Conservation (phyloP, 2,797 vertebrate genomes). For the Limosa lapponica region DNA sequence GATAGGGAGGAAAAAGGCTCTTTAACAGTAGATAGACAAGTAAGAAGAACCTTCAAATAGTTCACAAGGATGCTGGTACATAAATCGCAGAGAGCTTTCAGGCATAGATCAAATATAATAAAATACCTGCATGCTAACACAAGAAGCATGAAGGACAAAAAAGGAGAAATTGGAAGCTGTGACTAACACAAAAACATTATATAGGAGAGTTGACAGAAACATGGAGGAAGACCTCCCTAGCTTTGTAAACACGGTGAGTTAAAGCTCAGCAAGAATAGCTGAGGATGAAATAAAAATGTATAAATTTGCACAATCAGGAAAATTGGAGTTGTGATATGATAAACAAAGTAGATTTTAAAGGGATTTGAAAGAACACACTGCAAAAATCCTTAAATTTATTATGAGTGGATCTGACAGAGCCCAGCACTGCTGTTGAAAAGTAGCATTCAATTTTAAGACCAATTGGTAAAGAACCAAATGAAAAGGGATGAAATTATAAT, state of each 20-base stretch:
- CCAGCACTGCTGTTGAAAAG: background rate
- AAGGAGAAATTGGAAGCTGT: constrained; percentile 32
- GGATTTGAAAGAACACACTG: background rate
- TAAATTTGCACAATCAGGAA: background rate
- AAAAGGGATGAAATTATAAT: background rate
- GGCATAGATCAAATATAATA: constrained; percentile 6
- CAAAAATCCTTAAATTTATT: background rate
- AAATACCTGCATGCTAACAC: constrained; percentile 21
- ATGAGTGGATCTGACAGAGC: background rate
- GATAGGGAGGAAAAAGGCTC: background rate
- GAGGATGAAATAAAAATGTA: background rate
- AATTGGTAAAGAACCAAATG: background rate
- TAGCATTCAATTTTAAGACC: background rate
- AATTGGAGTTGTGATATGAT: background rate
- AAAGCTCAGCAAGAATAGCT: background rate
- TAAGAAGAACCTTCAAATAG: background rate
- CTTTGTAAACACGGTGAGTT: background rate
- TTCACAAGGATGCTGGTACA: background rate
- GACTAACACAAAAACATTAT: constrained; percentile 10
- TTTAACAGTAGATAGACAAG: background rate
- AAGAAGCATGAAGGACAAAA: constrained; percentile 44
- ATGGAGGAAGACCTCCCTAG: background rate
- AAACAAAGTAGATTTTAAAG: background rate
- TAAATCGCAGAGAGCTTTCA: background rate
- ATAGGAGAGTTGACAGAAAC: background rate